Percentiles rank a stretch among this genome's conserved stretches.
Evolutionary conservation across 2,113 vertebrate genomes (phyloP).

Genomic region (Muntiacus reevesi): DNA sequence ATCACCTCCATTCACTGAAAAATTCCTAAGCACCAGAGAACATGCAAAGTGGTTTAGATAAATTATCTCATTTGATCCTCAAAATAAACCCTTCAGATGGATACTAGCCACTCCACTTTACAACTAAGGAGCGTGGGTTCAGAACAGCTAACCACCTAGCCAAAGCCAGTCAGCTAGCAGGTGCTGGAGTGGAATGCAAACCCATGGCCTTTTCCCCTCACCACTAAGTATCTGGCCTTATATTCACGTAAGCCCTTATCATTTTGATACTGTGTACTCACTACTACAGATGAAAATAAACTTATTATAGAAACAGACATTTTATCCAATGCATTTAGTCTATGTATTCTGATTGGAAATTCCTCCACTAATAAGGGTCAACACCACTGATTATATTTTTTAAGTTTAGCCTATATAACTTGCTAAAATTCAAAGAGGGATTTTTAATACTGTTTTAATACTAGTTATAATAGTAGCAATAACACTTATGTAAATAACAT

Average conservation of each 20-base stretch:
- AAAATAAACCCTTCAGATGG: neutral
- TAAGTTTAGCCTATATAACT: neutral
- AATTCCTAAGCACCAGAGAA: neutral
- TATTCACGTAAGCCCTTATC: neutral
- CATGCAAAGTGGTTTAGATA: neutral
- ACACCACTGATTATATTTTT: neutral
- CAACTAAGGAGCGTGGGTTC: neutral
- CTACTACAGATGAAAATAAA: neutral
- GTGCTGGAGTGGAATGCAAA: neutral
- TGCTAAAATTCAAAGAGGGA: slow-evolving; percentile 16
- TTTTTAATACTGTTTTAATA: neutral
- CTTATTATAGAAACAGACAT: neutral
- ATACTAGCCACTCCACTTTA: neutral
- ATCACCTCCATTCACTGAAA: neutral
- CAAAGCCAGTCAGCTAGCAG: neutral
- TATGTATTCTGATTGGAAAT: neutral
- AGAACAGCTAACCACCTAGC: neutral
- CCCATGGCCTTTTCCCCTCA: neutral
- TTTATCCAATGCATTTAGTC: neutral
- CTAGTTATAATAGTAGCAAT: slow-evolving; percentile 4
- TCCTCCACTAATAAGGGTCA: neutral
- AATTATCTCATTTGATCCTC: slow-evolving; percentile 12
- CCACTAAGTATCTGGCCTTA: neutral
- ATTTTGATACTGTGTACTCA: neutral
- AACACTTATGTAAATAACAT: neutral